A percentile compares a stretch with the other conserved stretches of the same genome.
Evolutionary conservation across 2,113 vertebrate genomes (phyloP).

Genomic region (Paramormyrops kingsleyae): DNA sequence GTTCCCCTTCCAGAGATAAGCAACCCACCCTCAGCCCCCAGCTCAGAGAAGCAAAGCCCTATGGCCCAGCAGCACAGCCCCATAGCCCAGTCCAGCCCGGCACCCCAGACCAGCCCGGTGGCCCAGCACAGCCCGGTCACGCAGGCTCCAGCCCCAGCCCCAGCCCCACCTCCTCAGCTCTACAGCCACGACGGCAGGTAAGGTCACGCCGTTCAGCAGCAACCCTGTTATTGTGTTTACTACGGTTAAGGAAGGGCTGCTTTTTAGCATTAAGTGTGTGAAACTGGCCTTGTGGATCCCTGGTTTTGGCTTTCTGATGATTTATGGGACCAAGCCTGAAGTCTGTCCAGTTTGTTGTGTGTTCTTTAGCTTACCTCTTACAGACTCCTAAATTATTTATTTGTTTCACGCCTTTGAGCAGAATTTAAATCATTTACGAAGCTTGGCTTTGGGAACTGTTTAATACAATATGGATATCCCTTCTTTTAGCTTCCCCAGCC

Average conservation of each 20-base stretch:
- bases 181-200: constrained; percentile 91
- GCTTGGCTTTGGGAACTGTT: constrained; percentile 30
- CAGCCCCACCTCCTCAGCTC: constrained; percentile 69
- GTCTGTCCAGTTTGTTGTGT: constrained; percentile 29
- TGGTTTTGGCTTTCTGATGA: not conserved
- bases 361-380: constrained; percentile 50
- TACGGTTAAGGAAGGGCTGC: not conserved
- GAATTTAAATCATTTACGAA: constrained; percentile 49
- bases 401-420: constrained; percentile 38
- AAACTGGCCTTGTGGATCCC: not conserved
- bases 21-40: constrained; percentile 81
- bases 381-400: constrained; percentile 53
- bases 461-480: constrained; percentile 20
- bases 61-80: constrained; percentile 83
- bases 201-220: not conserved
- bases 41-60: constrained; percentile 93
- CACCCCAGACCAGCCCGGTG: constrained; percentile 59
- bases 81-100: constrained; percentile 60
- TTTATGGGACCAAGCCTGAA: not conserved
- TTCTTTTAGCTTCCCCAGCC: constrained; percentile 1
- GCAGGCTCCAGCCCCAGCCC: constrained; percentile 59
- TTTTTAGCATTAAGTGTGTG: not conserved
- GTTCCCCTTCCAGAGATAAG: constrained; percentile 66
- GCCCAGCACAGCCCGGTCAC: constrained; percentile 59
- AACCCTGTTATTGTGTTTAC: not conserved